Evolutionary conservation across 2,797 vertebrate species (phyloP).

Genomic region (Psittacula derbiana): DNA sequence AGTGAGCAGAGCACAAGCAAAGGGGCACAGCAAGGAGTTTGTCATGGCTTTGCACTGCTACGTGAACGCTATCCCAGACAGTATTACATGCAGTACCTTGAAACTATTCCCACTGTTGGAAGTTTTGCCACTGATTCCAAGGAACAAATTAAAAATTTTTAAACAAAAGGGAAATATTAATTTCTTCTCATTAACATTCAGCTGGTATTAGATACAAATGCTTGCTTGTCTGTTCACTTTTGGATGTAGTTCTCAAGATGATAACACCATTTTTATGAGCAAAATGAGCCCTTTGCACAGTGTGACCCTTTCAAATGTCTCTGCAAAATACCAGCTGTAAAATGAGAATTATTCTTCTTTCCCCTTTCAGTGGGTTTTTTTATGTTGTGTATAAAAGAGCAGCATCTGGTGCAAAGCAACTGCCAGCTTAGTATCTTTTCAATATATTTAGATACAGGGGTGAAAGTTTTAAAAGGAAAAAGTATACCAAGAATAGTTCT

Average conservation of each 20-base stretch:
- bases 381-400: not conserved
- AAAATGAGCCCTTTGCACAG: not conserved
- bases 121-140: not conserved
- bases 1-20: not conserved
- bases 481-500: not conserved
- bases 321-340: not conserved
- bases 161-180: not conserved
- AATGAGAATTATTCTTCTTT: not conserved
- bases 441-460: not conserved
- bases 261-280: not conserved
- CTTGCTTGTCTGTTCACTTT: not conserved
- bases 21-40: not conserved
- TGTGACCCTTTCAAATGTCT: not conserved
- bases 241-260: not conserved
- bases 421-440: not conserved
- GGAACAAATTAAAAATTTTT: not conserved
- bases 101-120: not conserved
- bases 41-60: not conserved
- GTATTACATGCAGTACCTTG: not conserved
- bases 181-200: not conserved
- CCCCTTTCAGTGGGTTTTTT: not conserved
- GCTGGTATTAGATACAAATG: not conserved
- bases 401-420: not conserved
- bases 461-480: not conserved
- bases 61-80: fast-evolving